These are phyloP conservation scores for Drosophila virilis DNA, from an alignment of 1,140 invertebrate species.

Conservation along the genomic window DNA sequence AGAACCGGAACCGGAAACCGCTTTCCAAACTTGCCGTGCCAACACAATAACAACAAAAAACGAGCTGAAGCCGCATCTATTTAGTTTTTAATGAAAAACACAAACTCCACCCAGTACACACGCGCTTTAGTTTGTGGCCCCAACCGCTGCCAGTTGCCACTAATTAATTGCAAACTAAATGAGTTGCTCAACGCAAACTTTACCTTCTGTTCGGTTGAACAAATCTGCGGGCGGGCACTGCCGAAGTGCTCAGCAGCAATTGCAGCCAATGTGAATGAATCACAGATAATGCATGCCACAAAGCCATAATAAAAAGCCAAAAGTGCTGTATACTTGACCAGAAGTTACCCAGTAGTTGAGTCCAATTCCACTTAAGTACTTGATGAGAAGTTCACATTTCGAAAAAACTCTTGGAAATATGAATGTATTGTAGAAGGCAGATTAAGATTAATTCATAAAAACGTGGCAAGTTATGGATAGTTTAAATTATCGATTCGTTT, in stretches of 20 bases:
- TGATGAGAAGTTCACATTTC: too few relatives aligned
- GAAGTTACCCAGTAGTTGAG: not conserved
- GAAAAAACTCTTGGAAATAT: too few relatives aligned
- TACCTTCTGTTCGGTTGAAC: constrained; percentile 28
- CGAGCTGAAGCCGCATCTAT: constrained; percentile 60
- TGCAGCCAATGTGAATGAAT: constrained; percentile 1
- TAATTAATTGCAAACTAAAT: constrained; percentile 81
- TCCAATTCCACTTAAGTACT: too few relatives aligned
- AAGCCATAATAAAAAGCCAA: not conserved
- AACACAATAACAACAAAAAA: constrained; percentile 1
- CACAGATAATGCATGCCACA: constrained; percentile 9
- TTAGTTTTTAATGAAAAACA: constrained; percentile 79
- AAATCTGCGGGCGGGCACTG: constrained; percentile 13
- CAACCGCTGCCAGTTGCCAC: constrained; percentile 47
- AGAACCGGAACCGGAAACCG: constrained; percentile 40
- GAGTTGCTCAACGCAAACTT: constrained; percentile 67
- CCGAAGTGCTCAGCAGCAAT: not conserved
- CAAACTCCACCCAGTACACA: constrained; percentile 47
- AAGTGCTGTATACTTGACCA: not conserved
- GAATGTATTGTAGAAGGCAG: too few relatives aligned
- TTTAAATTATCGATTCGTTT: too few relatives aligned
- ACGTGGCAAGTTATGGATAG: too few relatives aligned
- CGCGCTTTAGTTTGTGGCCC: constrained; percentile 1
- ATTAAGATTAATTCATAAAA: too few relatives aligned
- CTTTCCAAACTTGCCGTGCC: constrained; percentile 34